Conservation (phyloP, 37 sponge, comb jelly and placozoan genomes). For the Bolinopsis microptera region DNA sequence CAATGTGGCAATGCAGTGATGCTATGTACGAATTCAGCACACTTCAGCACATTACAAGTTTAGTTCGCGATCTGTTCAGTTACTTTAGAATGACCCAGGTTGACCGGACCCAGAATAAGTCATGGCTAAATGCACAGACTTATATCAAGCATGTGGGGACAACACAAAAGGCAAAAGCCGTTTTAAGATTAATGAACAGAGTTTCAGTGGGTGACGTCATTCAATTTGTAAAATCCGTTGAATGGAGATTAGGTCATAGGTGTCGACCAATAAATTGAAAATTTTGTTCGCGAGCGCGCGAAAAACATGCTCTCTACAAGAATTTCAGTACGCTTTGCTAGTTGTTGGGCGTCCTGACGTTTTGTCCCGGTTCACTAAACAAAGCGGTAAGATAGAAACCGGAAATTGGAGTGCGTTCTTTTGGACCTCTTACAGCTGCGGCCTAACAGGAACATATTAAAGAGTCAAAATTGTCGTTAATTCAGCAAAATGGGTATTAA, state of each 20-base stretch:
- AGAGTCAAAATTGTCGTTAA: background rate
- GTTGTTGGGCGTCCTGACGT: background rate
- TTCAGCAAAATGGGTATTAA: background rate
- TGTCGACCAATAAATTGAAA: background rate
- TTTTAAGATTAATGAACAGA: too few relatives aligned
- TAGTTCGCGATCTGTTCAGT: too few relatives aligned
- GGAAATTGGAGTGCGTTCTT: background rate
- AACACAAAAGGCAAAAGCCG: too few relatives aligned
- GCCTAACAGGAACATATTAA: background rate
- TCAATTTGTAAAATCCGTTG: background rate
- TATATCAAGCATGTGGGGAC: too few relatives aligned
- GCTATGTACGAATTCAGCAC: too few relatives aligned
- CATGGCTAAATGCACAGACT: too few relatives aligned
- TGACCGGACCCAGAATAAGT: too few relatives aligned
- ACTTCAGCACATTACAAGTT: too few relatives aligned
- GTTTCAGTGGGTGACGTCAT: too few relatives aligned
- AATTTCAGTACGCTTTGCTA: background rate
- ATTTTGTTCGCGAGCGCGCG: background rate
- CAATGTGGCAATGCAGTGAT: too few relatives aligned
- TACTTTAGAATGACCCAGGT: too few relatives aligned
- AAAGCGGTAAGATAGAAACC: background rate
- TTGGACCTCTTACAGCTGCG: background rate
- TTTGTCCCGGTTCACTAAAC: conserved; percentile 2
- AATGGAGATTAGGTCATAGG: background rate
- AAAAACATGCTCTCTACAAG: background rate